These are phyloP conservation scores for Aptenodytes forsteri DNA, from an alignment of 2,113 vertebrate genomes.

Conservation along the genomic window DNA sequence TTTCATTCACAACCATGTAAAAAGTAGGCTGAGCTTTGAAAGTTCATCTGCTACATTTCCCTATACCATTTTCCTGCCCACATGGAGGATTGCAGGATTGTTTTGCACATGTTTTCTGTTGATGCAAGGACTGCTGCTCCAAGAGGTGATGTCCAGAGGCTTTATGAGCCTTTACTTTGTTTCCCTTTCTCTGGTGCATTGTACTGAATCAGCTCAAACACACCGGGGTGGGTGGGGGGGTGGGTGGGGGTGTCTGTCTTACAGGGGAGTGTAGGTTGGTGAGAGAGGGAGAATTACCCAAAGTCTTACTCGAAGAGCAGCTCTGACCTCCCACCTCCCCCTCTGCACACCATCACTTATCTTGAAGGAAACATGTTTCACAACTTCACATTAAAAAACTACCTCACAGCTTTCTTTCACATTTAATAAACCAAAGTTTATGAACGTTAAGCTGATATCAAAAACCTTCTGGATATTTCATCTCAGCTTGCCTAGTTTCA, in stretches of 20 bases:
- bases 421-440: not conserved
- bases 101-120: not conserved
- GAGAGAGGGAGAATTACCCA: not conserved
- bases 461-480: not conserved
- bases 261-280: accelerated
- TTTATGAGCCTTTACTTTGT: accelerated
- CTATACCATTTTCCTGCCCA: not conserved
- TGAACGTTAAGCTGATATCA: not conserved
- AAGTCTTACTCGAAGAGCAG: not conserved
- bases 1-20: not conserved
- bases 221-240: too few species aligned
- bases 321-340: not conserved
- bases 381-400: not conserved
- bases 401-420: not conserved
- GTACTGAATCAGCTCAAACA: not conserved
- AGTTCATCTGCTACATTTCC: not conserved
- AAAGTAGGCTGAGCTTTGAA: not conserved
- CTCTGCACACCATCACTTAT: not conserved
- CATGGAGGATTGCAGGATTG: not conserved
- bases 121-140: not conserved
- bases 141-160: not conserved
- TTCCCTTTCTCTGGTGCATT: not conserved
- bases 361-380: not conserved
- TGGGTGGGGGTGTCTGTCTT: not conserved
- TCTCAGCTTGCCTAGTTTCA: not conserved